Evolutionary conservation across 1,140 invertebrate genomes (phyloP).

Genomic region (Micrasema longulum): DNA sequence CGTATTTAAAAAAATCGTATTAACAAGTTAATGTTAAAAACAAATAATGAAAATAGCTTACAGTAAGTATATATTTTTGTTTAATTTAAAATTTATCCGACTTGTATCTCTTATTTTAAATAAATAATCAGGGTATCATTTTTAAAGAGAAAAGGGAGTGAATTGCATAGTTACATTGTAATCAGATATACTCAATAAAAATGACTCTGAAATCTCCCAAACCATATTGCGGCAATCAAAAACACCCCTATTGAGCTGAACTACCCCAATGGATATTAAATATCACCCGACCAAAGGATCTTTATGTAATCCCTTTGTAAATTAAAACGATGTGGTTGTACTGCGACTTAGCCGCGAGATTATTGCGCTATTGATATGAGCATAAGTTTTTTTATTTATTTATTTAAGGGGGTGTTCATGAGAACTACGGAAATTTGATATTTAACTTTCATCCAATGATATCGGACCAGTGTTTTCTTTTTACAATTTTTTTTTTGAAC

Average conservation of each 20-base stretch:
- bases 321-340: slow-evolving; percentile 23
- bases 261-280: slow-evolving; percentile 51
- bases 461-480: too few relatives aligned
- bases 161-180: slow-evolving; percentile 16
- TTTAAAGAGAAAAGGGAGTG: not conserved
- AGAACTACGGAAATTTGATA: slow-evolving; percentile 3
- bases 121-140: too few relatives aligned
- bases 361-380: slow-evolving; percentile 22
- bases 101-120: too few relatives aligned
- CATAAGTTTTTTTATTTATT: slow-evolving; percentile 33
- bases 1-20: too few relatives aligned
- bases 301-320: slow-evolving; percentile 47
- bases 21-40: too few relatives aligned
- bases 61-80: too few relatives aligned
- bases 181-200: slow-evolving; percentile 52
- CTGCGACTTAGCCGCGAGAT: too few relatives aligned
- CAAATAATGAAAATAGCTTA: too few relatives aligned
- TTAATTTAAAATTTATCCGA: too few relatives aligned
- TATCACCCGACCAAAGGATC: slow-evolving; percentile 45
- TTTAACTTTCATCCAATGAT: too few relatives aligned
- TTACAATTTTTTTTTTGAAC: too few relatives aligned
- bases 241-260: slow-evolving; percentile 42
- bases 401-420: slow-evolving; percentile 16
- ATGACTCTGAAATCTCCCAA: slow-evolving; percentile 49
- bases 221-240: slow-evolving; percentile 54